phyloP scores from a whole-genome alignment of 1,140 invertebrate species.

The Neomicropteryx cornuta region DNA sequence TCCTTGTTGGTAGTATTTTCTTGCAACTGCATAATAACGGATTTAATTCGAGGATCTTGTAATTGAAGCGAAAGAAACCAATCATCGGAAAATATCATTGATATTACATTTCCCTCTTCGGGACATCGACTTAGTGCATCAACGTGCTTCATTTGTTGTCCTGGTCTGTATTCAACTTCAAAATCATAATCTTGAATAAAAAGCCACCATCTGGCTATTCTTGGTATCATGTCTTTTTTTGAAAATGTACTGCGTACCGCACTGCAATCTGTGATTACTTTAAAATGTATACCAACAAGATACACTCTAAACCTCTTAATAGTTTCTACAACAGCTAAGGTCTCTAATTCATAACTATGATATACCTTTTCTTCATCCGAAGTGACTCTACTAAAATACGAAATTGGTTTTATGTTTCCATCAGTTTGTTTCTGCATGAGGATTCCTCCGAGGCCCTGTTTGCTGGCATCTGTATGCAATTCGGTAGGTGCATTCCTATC shows the following conservation, averaged over 20 bases:
- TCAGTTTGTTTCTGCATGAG: conserved; percentile 12
- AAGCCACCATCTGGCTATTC: conserved; percentile 24
- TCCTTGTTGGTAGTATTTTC: no score
- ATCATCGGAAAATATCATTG: no score
- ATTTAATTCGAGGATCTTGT: no score
- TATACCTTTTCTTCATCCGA: conserved; percentile 19
- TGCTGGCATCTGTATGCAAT: conserved; percentile 21
- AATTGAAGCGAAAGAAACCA: no score
- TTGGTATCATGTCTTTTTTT: conserved; percentile 20
- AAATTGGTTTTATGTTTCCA: conserved; percentile 18
- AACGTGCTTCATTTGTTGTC: conserved; percentile 19
- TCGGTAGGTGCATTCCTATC: conserved; percentile 16
- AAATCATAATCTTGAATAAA: conserved; percentile 21
- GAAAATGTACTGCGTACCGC: conserved; percentile 18
- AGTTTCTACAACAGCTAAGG: conserved; percentile 19
- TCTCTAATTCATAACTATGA: conserved; percentile 25
- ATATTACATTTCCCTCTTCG: no score
- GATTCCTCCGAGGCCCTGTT: conserved; percentile 15
- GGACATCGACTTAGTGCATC: conserved; percentile 22
- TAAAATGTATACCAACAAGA: conserved; percentile 25
- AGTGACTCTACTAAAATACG: conserved; percentile 23
- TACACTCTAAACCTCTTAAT: conserved; percentile 23
- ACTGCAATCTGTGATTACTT: conserved; percentile 28
- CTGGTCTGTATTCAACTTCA: conserved; percentile 20
- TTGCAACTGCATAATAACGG: no score